Conservation (phyloP, 2,113 vertebrate genomes). For the Scortum barcoo region DNA sequence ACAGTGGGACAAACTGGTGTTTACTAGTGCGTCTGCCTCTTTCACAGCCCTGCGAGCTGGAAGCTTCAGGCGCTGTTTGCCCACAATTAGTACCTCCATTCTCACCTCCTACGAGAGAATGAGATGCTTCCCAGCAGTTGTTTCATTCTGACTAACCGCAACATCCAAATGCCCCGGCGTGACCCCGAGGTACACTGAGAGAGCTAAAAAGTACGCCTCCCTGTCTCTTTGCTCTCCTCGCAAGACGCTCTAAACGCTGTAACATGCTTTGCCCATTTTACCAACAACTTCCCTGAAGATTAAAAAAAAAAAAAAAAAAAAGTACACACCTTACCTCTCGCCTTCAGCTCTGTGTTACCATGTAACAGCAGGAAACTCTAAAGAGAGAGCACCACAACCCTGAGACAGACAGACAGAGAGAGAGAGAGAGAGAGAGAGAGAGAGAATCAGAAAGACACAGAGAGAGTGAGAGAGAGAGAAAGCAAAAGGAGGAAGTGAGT, state of each 20-base stretch:
- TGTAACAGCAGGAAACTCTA: conserved; percentile 81
- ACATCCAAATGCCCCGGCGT: conserved; percentile 23
- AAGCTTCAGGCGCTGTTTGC: conserved; percentile 3
- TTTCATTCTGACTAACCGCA: conserved; percentile 28
- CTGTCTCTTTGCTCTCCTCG: conserved; percentile 1
- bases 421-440: conserved; percentile 28
- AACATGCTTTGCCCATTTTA: neutral
- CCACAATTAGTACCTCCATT: conserved; percentile 18
- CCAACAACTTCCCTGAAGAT: neutral
- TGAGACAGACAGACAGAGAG: conserved; percentile 53
- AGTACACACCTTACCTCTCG: conserved; percentile 75
- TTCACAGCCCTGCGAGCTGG: conserved; percentile 19
- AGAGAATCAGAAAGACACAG: conserved; percentile 32
- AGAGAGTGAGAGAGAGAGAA: conserved; percentile 41
- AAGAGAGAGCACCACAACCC: conserved; percentile 76
- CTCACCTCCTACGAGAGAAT: conserved; percentile 16
- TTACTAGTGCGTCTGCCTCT: neutral
- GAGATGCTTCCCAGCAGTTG: conserved; percentile 32
- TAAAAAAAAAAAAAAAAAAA: conserved; percentile 3
- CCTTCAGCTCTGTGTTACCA: conserved; percentile 79
- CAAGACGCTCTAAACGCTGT: neutral
- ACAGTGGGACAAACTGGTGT: neutral
- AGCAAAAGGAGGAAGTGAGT: conserved; percentile 73
- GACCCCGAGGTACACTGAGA: conserved; percentile 19
- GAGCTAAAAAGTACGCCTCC: neutral